Evolutionary conservation across 2,797 vertebrate species (phyloP).

Genomic region (Neoniphon sammara): DNA sequence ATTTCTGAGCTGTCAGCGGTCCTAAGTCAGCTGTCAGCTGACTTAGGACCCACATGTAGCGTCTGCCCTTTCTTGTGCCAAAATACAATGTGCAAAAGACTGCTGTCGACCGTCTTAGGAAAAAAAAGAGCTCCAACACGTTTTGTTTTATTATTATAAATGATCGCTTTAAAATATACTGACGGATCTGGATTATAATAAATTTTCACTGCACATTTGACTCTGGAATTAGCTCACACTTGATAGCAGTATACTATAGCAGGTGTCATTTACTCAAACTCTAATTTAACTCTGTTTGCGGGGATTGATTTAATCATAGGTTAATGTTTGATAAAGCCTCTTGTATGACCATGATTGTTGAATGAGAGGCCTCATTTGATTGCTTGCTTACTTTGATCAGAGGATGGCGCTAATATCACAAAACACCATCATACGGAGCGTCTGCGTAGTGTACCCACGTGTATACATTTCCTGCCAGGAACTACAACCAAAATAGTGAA

Average conservation of each 20-base stretch:
- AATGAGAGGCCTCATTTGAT: neutral
- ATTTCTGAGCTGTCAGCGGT: neutral
- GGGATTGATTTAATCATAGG: neutral
- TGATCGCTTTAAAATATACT: too few relatives aligned
- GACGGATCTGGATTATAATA: neutral
- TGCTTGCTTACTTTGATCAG: neutral
- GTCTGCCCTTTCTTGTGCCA: conserved; percentile 7
- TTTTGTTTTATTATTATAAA: too few relatives aligned
- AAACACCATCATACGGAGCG: neutral
- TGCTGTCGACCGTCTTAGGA: neutral
- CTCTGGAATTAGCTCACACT: neutral
- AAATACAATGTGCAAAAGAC: neutral
- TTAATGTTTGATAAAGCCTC: neutral
- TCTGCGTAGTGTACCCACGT: conserved; percentile 53
- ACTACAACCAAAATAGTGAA: neutral
- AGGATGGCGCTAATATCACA: conserved; percentile 36
- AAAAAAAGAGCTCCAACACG: neutral
- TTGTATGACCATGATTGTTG: neutral
- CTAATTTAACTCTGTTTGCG: neutral
- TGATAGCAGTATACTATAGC: neutral
- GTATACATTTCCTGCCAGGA: conserved; percentile 39
- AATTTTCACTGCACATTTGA: neutral
- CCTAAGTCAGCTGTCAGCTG: conserved; percentile 73
- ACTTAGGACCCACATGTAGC: conserved; percentile 22
- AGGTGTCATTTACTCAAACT: too few relatives aligned